A percentile compares a stretch with the other conserved stretches of the same genome.
These are phyloP conservation scores for Heliopora coerulea DNA, from an alignment of 92 coral and sea anemone genomes.

Conservation along the genomic window DNA sequence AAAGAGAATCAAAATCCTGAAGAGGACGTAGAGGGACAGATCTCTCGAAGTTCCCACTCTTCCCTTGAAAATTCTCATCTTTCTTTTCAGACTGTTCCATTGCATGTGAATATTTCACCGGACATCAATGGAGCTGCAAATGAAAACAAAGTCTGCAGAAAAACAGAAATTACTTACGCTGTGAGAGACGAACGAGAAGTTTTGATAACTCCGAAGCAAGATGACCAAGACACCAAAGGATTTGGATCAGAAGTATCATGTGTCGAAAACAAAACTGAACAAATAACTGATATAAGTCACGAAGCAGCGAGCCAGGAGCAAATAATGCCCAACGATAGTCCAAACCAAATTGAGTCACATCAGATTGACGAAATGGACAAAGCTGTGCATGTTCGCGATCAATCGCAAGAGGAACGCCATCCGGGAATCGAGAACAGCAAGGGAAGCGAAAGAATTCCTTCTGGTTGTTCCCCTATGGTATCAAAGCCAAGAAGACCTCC, in stretches of 20 bases:
- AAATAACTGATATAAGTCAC: too few species aligned
- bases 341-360: not conserved
- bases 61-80: too few species aligned
- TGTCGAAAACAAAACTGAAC: not conserved
- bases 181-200: not conserved
- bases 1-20: too few species aligned
- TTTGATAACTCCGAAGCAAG: not conserved
- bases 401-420: not conserved
- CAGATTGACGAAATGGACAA: not conserved
- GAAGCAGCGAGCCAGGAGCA: too few species aligned
- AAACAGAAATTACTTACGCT: not conserved
- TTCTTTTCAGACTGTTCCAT: too few species aligned
- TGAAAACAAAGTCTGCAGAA: too few species aligned
- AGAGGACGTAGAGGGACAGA: too few species aligned
- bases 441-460: not conserved
- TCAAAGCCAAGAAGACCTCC: constrained; percentile 11
- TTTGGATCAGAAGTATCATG: not conserved
- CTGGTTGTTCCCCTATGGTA: not conserved
- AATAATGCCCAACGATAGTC: not conserved
- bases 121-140: too few species aligned
- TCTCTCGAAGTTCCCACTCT: too few species aligned
- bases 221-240: not conserved
- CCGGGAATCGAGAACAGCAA: not conserved
- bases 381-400: not conserved
- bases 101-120: too few species aligned